phyloP scores from a whole-genome alignment of 1,140 invertebrate genomes.

The Asbolus verrucosus region DNA sequence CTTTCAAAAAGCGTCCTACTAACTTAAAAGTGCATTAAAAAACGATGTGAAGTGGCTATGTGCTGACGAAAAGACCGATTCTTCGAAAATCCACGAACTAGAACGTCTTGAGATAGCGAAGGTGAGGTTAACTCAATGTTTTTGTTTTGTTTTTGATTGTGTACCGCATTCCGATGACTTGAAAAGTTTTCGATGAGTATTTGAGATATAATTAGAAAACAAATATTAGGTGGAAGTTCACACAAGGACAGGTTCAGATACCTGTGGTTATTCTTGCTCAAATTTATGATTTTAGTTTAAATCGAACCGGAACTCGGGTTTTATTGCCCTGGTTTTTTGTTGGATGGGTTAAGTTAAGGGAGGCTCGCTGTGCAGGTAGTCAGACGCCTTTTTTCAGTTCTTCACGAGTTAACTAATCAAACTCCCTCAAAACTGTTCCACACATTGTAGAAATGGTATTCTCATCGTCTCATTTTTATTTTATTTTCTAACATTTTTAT shows the following conservation, averaged over 20 bases:
- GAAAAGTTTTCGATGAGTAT: conserved; percentile 37
- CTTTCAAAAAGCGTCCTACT: conserved; percentile 1
- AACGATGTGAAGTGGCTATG: conserved; percentile 15
- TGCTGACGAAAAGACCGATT: background rate
- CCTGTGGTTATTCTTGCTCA: conserved; percentile 18
- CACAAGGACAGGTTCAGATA: background rate
- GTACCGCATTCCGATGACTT: conserved; percentile 32
- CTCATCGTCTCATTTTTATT: too few relatives aligned
- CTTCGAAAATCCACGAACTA: background rate
- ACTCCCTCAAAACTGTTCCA: too few relatives aligned
- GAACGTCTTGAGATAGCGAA: background rate
- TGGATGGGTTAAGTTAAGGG: background rate
- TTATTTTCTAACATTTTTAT: too few relatives aligned
- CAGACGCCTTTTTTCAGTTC: too few relatives aligned
- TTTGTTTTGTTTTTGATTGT: conserved; percentile 44
- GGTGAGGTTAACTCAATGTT: conserved; percentile 41
- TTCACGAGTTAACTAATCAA: too few relatives aligned
- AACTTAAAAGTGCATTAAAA: conserved; percentile 13
- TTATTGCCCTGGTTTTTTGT: background rate
- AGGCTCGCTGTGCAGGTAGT: too few relatives aligned
- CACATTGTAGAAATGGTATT: too few relatives aligned
- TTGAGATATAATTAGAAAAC: conserved; percentile 37
- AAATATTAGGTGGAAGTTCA: conserved; percentile 30
- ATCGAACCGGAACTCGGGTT: conserved; percentile 6
- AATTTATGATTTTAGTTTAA: conserved; percentile 6